Evolutionary conservation across 2,888 invertebrate genomes (phyloP).

Genomic region (Lordiphosa fenestrarum): DNA sequence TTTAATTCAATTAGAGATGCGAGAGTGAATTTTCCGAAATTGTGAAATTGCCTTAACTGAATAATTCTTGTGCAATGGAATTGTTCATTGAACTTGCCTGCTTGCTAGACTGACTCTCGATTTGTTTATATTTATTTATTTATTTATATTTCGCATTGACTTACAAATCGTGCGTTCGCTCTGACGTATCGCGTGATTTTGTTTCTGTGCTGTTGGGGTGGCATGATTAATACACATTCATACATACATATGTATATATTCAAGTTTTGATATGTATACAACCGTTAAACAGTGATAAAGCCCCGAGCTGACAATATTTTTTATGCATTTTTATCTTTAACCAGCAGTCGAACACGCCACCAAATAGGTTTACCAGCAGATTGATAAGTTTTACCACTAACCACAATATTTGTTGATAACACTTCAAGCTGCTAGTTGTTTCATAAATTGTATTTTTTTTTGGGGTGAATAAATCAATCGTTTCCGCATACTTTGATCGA

Average conservation of each 20-base stretch:
- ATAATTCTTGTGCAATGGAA: constrained; percentile 19
- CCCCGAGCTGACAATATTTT: background rate
- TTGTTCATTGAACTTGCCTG: constrained; percentile 61
- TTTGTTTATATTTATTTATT: constrained; percentile 11
- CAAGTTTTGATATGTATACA: constrained; percentile 1
- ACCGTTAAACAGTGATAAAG: background rate
- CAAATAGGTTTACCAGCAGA: constrained; percentile 15
- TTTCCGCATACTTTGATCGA: no score
- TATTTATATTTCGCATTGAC: constrained; percentile 23
- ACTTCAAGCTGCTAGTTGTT: constrained; percentile 11
- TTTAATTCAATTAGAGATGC: constrained; percentile 2
- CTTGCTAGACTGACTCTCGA: constrained; percentile 13
- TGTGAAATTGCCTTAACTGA: no score
- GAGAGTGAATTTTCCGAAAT: no score
- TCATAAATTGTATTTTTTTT: constrained; percentile 34
- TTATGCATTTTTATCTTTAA: constrained; percentile 39
- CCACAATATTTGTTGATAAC: constrained; percentile 17
- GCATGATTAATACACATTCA: constrained; percentile 34
- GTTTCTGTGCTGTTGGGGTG: constrained; percentile 26
- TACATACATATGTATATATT: constrained; percentile 5
- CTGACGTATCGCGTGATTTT: constrained; percentile 58
- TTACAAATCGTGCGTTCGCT: constrained; percentile 23
- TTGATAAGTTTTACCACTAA: constrained; percentile 26
- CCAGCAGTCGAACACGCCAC: constrained; percentile 52
- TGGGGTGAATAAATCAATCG: background rate